Base-by-base conservation (phyloP, 2,113 vertebrate species). In the Serinus canaria region DNA sequence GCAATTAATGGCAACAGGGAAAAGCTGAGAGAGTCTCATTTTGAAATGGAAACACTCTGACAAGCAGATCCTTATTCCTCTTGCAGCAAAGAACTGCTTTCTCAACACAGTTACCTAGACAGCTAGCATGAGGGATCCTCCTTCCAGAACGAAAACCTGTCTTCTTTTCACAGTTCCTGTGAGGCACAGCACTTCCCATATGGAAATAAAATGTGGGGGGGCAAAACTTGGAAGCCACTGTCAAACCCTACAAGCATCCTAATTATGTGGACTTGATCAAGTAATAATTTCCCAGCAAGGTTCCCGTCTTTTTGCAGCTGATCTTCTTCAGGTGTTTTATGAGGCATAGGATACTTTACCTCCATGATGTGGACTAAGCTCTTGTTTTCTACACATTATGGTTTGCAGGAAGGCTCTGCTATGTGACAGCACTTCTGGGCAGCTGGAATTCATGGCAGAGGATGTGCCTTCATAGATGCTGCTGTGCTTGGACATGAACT, bases 251-350 rank as follows among this genome's bases (percentile, higher is more conserved):
- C 30, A 72, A 59, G 19, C 22, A 44, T 7, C 12, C 68, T n/a
- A 55, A 72, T 5, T 46, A 20, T 0, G 0, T 55, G 31, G 50
- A 66, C 55, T 56, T 25, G 19, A 41, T 9, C 19, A 58, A 23
- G 15, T 41, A 4, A 27, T 64, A 9, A 22, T 43, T 82, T 69
- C 22, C 25, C 10, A 28, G 2, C 8, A 19, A 60, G 23, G 22
- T 56, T 87, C 15, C 30, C 20, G 10, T 76, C 37, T 66, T 89
- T 70, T 59, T 70, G 25, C 28, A 62, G 28, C 1, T 60, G 15
- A 56, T 60, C 18, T 67, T 28, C 28, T 67, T 72, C 19, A 37
- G 59, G 13, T 6, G 5, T 18, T 80, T 90, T 74, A 41, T 0
- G 1, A 83, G 30, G 31, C 8, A 20, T 13, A 15, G 53, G 43